These are phyloP conservation scores for Drosophila hydei DNA, from an alignment of 1,140 invertebrate genomes.

Conservation along the genomic window DNA sequence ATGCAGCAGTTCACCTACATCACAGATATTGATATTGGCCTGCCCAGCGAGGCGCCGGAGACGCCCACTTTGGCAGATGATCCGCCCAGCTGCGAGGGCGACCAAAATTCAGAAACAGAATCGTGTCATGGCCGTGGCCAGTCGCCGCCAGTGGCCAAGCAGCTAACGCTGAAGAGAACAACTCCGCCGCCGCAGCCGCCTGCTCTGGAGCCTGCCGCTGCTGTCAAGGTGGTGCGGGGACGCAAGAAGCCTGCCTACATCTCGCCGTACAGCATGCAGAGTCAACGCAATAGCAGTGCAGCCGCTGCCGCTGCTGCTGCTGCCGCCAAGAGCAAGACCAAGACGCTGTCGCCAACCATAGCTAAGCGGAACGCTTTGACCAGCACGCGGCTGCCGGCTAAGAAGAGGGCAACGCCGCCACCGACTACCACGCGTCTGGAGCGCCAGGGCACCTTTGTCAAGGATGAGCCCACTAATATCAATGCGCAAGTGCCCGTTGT, in stretches of 20 bases:
- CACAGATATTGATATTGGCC: conserved; percentile 58
- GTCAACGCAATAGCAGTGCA: conserved; percentile 69
- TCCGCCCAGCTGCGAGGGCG: conserved; percentile 82
- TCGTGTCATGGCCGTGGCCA: conserved; percentile 68
- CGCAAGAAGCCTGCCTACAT: conserved; percentile 90
- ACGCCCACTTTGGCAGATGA: conserved; percentile 81
- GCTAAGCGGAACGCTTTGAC: conserved; percentile 58
- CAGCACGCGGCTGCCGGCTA: conserved; percentile 30
- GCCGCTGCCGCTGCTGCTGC: conserved; percentile 46
- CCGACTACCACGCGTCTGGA: conserved; percentile 85
- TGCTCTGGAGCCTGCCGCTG: conserved; percentile 59
- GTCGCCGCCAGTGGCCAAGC: conserved; percentile 5
- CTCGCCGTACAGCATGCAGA: conserved; percentile 85
- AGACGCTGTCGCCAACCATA: conserved; percentile 61
- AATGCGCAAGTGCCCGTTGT: conserved; percentile 84
- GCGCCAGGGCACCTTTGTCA: conserved; percentile 94
- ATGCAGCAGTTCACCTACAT: conserved; percentile 74
- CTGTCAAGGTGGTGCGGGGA: conserved; percentile 89
- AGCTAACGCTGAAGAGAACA: neutral
- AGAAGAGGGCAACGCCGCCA: conserved; percentile 51
- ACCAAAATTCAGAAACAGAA: conserved; percentile 85
- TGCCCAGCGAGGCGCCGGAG: conserved; percentile 12
- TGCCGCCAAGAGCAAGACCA: conserved; percentile 55
- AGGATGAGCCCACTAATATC: conserved; percentile 88
- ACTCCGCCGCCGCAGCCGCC: conserved; percentile 14